Percentiles rank a stretch among this genome's conserved stretches.
Conservation (phyloP, 2,797 vertebrate species). For the Kryptopterus vitreolus region DNA sequence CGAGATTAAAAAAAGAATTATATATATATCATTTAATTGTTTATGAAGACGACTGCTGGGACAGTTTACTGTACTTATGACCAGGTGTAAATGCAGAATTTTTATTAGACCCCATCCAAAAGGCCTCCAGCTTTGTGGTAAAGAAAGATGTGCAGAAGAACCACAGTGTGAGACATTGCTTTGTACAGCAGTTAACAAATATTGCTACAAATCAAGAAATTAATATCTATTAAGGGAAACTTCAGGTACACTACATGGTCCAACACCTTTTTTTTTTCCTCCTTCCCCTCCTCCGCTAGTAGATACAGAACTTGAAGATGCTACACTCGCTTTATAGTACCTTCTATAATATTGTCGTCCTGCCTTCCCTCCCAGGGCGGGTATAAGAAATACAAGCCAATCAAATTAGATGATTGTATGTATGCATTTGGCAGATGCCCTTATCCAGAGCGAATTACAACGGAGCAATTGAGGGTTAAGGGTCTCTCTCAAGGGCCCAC, state of each 20-base stretch:
- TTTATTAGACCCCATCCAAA: too few species aligned
- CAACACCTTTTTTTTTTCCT: too few species aligned
- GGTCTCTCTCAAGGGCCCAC: too few species aligned
- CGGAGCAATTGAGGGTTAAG: too few species aligned
- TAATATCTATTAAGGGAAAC: neutral
- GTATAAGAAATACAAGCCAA: neutral
- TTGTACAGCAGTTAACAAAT: too few species aligned
- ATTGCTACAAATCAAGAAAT: neutral
- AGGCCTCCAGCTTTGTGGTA: slow-evolving; percentile 28
- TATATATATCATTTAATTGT: slow-evolving; percentile 67
- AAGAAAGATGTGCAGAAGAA: neutral
- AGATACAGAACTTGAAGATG: neutral
- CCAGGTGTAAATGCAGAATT: too few species aligned
- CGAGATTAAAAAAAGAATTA: too few species aligned
- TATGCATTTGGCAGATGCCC: too few species aligned
- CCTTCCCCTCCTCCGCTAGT: neutral
- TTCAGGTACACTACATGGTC: neutral
- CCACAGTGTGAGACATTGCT: neutral
- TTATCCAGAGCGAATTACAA: too few species aligned
- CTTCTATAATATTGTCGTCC: neutral
- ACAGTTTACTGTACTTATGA: too few species aligned
- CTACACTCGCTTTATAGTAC: neutral
- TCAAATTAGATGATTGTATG: neutral
- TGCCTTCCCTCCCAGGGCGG: neutral
- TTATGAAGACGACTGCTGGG: slow-evolving; percentile 63